phyloP scores from a whole-genome alignment of 2,113 vertebrate species.

The Panthera uncia region DNA sequence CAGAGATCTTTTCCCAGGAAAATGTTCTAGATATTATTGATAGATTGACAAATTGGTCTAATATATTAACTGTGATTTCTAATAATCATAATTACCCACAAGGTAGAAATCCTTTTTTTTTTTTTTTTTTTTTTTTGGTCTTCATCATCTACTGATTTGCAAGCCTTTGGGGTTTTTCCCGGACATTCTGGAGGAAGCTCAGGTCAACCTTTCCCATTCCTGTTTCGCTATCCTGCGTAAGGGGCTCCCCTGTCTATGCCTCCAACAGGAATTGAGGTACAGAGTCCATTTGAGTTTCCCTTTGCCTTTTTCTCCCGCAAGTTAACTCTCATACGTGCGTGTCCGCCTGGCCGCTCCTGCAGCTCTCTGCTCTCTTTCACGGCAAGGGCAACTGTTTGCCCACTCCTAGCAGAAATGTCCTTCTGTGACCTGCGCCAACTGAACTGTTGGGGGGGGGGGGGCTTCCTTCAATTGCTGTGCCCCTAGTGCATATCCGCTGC shows the following conservation, averaged over 20 bases:
- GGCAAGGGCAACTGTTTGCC: rapidly evolving
- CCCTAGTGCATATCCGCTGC: rapidly evolving
- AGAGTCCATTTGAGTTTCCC: background rate
- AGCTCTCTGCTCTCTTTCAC: rapidly evolving
- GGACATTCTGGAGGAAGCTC: background rate
- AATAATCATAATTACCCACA: background rate
- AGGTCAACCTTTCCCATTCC: too few relatives aligned
- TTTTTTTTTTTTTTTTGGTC: background rate
- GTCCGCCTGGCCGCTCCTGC: background rate
- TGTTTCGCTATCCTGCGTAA: background rate
- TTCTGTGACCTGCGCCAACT: background rate
- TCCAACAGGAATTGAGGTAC: background rate
- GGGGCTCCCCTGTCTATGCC: too few relatives aligned
- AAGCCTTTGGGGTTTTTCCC: background rate
- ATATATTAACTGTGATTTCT: background rate
- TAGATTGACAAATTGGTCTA: background rate
- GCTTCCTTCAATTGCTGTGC: background rate
- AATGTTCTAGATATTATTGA: background rate
- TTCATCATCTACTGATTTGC: background rate
- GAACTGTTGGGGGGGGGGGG: background rate
- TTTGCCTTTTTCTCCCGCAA: background rate
- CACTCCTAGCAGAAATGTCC: background rate
- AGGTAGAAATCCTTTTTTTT: background rate
- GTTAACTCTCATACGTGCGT: rapidly evolving
- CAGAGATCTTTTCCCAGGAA: background rate